Percentiles rank a stretch among this genome's conserved stretches.
phyloP scores from a whole-genome alignment of 2,888 invertebrate species.

The Drosophila kanekoi region DNA sequence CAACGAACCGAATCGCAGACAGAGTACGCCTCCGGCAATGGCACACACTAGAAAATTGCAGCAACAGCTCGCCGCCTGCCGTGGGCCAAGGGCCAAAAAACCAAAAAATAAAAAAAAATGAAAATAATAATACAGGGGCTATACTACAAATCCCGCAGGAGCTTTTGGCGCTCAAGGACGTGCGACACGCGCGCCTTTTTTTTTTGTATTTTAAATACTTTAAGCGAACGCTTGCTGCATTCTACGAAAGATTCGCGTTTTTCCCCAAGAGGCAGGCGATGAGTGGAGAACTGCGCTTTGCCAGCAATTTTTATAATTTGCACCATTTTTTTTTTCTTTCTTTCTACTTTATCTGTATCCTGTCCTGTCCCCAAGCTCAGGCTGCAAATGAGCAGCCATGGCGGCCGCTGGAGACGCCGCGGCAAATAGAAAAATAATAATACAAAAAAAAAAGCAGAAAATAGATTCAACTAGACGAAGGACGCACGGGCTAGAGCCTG shows the following conservation, averaged over 20 bases:
- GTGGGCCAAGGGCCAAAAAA: conserved; percentile 1
- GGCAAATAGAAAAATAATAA: conserved; percentile 72
- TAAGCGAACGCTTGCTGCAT: conserved; percentile 48
- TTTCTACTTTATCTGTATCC: conserved; percentile 41
- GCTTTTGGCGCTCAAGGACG: conserved; percentile 71
- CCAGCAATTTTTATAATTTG: conserved; percentile 81
- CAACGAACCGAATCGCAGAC: conserved; percentile 48
- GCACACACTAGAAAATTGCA: conserved; percentile 65
- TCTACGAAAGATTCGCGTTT: conserved; percentile 41
- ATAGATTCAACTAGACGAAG: conserved; percentile 54
- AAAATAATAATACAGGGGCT: conserved; percentile 25
- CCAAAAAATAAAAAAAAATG: background rate
- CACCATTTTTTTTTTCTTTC: conserved; percentile 40
- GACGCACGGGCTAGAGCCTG: conserved; percentile 43
- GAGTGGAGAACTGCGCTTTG: conserved; percentile 71
- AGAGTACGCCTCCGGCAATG: conserved; percentile 33
- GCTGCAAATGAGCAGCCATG: conserved; percentile 75
- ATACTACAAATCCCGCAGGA: conserved; percentile 54
- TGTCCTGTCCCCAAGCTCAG: conserved; percentile 51
- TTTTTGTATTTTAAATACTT: conserved; percentile 46
- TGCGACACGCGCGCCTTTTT: conserved; percentile 44
- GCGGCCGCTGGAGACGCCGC: conserved; percentile 56
- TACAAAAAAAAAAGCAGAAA: conserved; percentile 3
- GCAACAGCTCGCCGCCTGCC: conserved; percentile 25
- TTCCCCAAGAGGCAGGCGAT: conserved; percentile 47